These are phyloP conservation scores for Cryptus armator DNA, from an alignment of 2,888 invertebrate genomes.

Conservation along the genomic window DNA sequence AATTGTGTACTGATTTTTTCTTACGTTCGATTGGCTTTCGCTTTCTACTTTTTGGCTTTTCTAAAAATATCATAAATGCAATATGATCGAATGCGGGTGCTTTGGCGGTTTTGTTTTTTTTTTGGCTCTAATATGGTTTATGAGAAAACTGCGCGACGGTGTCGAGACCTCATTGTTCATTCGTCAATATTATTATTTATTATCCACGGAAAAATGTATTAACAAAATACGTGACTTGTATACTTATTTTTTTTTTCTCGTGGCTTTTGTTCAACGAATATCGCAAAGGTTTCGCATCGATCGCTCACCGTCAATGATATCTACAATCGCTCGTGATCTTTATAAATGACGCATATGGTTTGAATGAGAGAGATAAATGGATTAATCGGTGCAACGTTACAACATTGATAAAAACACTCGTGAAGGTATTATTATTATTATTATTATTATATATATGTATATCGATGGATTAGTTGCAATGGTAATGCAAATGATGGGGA, in stretches of 20 bases:
- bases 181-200: background rate
- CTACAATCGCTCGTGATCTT: conserved; percentile 32
- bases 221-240: background rate
- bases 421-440: conserved; percentile 28
- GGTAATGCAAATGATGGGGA: conserved; percentile 43
- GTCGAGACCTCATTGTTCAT: conserved; percentile 34
- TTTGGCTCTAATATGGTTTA: conserved; percentile 16
- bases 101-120: conserved; percentile 48
- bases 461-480: conserved; percentile 38
- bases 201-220: background rate
- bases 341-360: conserved; percentile 26
- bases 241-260: background rate
- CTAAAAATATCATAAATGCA: conserved; percentile 85
- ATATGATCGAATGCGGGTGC: conserved; percentile 81
- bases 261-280: background rate
- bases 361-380: conserved; percentile 42
- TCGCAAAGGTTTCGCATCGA: conserved; percentile 13
- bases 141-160: conserved; percentile 36
- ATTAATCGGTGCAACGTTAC: conserved; percentile 60
- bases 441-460: background rate
- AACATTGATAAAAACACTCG: conserved; percentile 50
- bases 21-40: conserved; percentile 81
- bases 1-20: conserved; percentile 82
- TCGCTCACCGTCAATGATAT: conserved; percentile 22
- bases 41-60: conserved; percentile 85